A percentile compares a stretch with the other conserved stretches of the same genome.
Conservation (phyloP, 2,888 invertebrate species). For the Hipparchia sbordonii region DNA sequence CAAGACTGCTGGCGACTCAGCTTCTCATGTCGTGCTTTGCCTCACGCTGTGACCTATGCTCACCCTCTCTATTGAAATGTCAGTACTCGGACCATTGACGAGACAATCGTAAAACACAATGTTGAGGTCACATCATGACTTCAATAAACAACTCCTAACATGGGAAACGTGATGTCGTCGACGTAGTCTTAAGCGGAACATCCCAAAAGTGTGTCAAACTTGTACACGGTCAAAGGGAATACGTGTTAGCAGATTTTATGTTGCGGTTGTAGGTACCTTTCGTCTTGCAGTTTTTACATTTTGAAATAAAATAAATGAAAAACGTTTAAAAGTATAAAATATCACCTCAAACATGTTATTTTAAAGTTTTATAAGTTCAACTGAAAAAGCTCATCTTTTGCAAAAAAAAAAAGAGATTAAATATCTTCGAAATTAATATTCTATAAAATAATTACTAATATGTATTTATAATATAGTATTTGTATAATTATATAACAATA, state of each 20-base stretch:
- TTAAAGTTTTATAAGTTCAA: neutral
- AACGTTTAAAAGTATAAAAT: neutral
- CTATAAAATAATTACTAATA: too few species aligned
- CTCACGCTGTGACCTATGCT: conserved; percentile 75
- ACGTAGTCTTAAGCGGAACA: conserved; percentile 61
- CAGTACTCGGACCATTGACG: conserved; percentile 77
- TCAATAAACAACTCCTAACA: conserved; percentile 80
- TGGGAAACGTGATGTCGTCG: conserved; percentile 76
- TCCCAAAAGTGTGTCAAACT: conserved; percentile 75
- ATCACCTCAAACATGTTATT: neutral
- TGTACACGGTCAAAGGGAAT: conserved; percentile 61
- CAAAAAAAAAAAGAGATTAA: too few species aligned
- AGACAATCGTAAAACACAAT: conserved; percentile 82
- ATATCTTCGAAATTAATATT: too few species aligned
- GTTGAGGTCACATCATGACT: conserved; percentile 82
- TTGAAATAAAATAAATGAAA: conserved; percentile 13
- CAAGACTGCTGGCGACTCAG: conserved; percentile 52
- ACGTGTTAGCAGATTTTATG: conserved; percentile 49
- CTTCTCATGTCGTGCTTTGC: conserved; percentile 65
- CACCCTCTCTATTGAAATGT: conserved; percentile 82
- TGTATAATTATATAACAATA: too few species aligned
- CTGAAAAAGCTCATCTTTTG: too few species aligned
- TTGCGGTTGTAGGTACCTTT: conserved; percentile 20
- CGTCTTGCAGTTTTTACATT: conserved; percentile 24
- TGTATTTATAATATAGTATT: too few species aligned